Evolutionary conservation across 1,140 invertebrate genomes (phyloP), one percentile per base, ranked within the genome.

Genomic region (Mycetomoellerius zeteki): DNA sequence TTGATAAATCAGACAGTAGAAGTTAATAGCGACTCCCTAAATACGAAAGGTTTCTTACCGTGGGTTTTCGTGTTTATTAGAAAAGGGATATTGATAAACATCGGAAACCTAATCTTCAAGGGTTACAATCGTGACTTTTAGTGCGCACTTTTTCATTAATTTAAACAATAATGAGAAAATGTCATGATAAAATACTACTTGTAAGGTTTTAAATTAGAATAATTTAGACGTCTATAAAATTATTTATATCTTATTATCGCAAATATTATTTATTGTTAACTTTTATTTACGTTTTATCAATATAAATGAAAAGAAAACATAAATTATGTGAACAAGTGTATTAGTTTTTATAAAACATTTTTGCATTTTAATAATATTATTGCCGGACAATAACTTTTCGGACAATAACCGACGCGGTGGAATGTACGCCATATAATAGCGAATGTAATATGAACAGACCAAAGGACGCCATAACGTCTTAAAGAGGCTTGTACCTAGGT

Each of bases 51-150:
- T 77, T 87, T 82, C 37, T 37, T 37, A 37, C 33, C 1, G 33
- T 37, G 33, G 7, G 33, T 87, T 91, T 47, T 87, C 85, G 89
- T 93, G 91, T 91, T 91, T 89, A 87, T 86, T 87, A 69, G 65
- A 69, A 50, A 76, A 88, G 77, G 85, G 89, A 85, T 33, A 33
- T 24, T 16, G 80, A 84, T 84, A 84, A 60, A 73, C 24, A 84
- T 84, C 52, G 1, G 19, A 30, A 50, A 19, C 14, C 37, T 47
- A 72, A 72, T 82, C 56, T 82, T 19, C 50, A 33, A 84, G 24
- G 6, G 21, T 14, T 24, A 47, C 24, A 72, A 4, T 65, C 19
- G 16, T 71, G 10, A 71, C 58, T 37, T 69, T 47, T 50, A 47
- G 1, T 19, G 5, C 21, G 14, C 30, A 69, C 21, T 0, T 5